These are phyloP conservation scores for Zosterops japonicus DNA, from an alignment of 2,113 vertebrate species.

Conservation along the genomic window DNA sequence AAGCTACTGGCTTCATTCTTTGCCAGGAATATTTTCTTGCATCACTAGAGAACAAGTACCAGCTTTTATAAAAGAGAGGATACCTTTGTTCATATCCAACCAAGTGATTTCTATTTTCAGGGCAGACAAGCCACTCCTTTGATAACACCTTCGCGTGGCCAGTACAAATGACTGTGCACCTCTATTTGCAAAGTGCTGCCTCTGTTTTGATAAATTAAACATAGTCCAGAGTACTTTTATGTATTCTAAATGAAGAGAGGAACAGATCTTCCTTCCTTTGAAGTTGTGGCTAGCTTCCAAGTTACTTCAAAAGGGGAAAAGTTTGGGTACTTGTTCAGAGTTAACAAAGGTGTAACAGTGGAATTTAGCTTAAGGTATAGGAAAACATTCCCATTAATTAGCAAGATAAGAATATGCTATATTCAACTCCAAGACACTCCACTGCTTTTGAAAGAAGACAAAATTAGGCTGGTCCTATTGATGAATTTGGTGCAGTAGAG, in stretches of 20 bases:
- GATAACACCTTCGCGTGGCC: not conserved
- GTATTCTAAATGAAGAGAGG: slow-evolving; percentile 19
- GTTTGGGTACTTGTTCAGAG: slow-evolving; percentile 22
- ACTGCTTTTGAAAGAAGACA: not conserved
- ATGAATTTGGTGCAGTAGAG: not conserved
- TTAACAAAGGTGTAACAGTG: slow-evolving; percentile 35
- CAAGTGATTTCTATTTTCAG: not conserved
- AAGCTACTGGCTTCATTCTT: not conserved
- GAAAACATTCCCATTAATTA: slow-evolving; percentile 55
- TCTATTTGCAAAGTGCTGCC: slow-evolving; percentile 17
- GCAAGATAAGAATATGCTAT: not conserved
- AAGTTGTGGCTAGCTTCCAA: slow-evolving; percentile 53
- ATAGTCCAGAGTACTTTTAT: not conserved
- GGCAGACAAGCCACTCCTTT: not conserved
- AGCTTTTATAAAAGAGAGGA: not conserved
- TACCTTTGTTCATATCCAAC: not conserved
- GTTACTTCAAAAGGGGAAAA: slow-evolving; percentile 54
- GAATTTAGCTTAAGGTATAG: slow-evolving; percentile 50
- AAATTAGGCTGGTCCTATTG: not conserved
- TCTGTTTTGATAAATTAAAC: slow-evolving; percentile 48
- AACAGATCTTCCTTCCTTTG: slow-evolving; percentile 50
- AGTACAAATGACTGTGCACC: not conserved
- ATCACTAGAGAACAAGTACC: not conserved
- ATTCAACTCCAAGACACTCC: slow-evolving; percentile 3
- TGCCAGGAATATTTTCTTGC: not conserved